Conservation (phyloP, 2,888 invertebrate species). For the Reticulitermes lucifugus region DNA sequence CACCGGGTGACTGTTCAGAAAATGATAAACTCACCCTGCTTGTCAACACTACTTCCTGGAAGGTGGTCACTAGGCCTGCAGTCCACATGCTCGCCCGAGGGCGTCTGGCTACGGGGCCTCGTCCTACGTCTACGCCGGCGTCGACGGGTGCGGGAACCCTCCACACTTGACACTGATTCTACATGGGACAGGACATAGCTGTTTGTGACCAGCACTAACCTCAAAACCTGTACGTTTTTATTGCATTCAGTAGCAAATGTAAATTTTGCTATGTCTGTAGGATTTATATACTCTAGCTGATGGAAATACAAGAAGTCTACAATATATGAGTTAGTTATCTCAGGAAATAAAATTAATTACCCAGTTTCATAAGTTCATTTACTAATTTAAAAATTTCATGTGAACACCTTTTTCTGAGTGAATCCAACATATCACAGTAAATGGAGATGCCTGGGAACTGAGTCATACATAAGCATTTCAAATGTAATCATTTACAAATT, state of each 20-base stretch:
- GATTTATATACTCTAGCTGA: neutral
- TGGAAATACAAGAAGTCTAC: neutral
- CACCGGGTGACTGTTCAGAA: neutral
- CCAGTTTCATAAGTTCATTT: neutral
- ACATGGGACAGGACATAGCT: constrained; percentile 58
- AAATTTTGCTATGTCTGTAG: neutral
- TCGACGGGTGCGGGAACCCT: constrained; percentile 68
- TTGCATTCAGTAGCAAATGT: neutral
- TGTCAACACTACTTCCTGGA: constrained; percentile 32
- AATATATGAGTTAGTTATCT: neutral
- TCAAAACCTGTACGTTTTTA: neutral
- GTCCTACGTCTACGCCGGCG: constrained; percentile 62
- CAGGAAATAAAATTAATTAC: neutral
- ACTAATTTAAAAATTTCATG: neutral
- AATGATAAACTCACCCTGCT: constrained; percentile 37
- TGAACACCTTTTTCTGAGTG: neutral
- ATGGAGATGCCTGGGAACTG: neutral
- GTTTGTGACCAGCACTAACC: constrained; percentile 57
- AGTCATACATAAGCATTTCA: neutral
- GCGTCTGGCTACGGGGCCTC: constrained; percentile 58
- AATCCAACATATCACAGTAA: neutral
- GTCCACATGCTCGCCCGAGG: constrained; percentile 54
- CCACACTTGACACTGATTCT: constrained; percentile 73
- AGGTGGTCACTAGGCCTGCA: constrained; percentile 30
- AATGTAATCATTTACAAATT: neutral